Evolutionary conservation across 2,797 vertebrate genomes (phyloP).

Genomic region (Novumbra hubbsi): DNA sequence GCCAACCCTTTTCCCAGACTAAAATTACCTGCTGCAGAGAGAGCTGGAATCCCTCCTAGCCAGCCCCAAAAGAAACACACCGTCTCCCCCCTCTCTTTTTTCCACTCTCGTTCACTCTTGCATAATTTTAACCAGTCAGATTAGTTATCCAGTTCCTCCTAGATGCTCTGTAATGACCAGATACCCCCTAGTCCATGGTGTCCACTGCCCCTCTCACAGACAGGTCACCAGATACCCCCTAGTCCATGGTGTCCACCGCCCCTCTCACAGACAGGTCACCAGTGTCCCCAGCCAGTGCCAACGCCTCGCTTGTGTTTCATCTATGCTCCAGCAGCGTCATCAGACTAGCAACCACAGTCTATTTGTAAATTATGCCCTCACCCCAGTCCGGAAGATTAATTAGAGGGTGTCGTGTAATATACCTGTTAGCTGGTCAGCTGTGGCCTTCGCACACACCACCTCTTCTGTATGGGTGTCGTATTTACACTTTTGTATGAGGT

Average conservation of each 20-base stretch:
- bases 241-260: background rate
- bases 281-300: slow-evolving; percentile 15
- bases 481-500: background rate
- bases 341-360: slow-evolving; percentile 9
- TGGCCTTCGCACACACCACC: background rate
- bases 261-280: slow-evolving; percentile 14
- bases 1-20: slow-evolving; percentile 7
- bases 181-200: background rate
- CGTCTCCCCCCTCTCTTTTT: background rate
- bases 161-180: slow-evolving; percentile 31
- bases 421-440: slow-evolving; percentile 15
- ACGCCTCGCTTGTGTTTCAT: background rate
- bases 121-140: slow-evolving; percentile 5
- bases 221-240: slow-evolving; percentile 7
- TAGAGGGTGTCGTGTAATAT: background rate
- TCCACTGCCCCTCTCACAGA: slow-evolving; percentile 6
- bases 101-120: background rate
- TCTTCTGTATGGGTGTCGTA: background rate
- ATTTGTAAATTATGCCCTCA: slow-evolving; percentile 7
- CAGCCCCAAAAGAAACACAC: slow-evolving; percentile 6
- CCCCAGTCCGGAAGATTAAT: slow-evolving; percentile 13
- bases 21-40: slow-evolving; percentile 31
- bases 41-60: slow-evolving; percentile 26
- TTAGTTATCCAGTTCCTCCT: slow-evolving; percentile 31
- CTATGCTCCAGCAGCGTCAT: background rate